Evolutionary conservation across 2,797 vertebrate species (phyloP), one percentile per base, ranked within the genome.

Genomic region (Philypnodon macrostomus): DNA sequence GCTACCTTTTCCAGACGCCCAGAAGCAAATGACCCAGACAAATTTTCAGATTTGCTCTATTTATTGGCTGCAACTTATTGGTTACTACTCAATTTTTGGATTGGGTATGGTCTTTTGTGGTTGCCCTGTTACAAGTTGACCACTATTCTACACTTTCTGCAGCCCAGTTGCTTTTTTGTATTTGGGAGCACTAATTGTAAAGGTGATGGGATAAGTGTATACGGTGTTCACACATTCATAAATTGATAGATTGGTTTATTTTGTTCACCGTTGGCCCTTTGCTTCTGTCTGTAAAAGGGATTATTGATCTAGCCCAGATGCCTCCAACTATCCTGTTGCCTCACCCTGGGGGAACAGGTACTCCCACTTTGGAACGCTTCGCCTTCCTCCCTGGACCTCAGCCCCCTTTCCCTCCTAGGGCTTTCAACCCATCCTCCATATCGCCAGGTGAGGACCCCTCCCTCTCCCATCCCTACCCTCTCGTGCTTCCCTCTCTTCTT

Each of bases 221-320:
- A 67, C 69, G 65, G 74, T 84, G 77, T 80, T 80, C 72, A 77
- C 67, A 74, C 71, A 75, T 86, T 81, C 53, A 80, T 66, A 77
- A 78, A 82, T 70, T 83, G 59, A 75, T 86, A 72, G 69, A 86
- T 88, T 65, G 52, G 74, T 87, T 87, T 63, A 83, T 87, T 82
- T 85, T 91, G 85, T 86, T 92, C 84, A 92, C 78, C 80, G 78
- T 74, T 91, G 90, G 89, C 89, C 90, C 89, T 91, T 91, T 91
- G 90, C 90, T 92, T 91, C 91, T 91, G 91, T 92, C 89, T 92
- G 90, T 88, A 91, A 90, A 91, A 99, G 97, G 96, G 86, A 99
- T 98, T 79, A 98, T 98, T 89, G 97, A 99, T 90, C 89, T 99
- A 91, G 95, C 94, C 88, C 96, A 96, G 83, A 98, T 99, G 97